Evolutionary conservation across 2,797 vertebrate species (phyloP), one percentile per base, ranked within the genome.

Genomic region (Myoxocephalus aenaeus): DNA sequence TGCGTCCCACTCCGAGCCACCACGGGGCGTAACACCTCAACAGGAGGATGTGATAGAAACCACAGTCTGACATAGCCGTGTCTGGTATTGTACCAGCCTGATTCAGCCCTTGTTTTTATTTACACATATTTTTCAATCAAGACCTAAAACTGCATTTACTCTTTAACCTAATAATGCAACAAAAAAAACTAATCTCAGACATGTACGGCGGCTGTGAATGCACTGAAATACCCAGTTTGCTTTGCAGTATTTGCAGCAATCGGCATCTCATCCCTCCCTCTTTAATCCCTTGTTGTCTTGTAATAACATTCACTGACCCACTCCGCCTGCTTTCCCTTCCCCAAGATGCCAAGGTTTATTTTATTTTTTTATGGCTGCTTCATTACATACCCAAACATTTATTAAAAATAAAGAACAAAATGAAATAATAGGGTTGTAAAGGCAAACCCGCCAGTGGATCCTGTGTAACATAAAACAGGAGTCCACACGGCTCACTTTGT

Each of bases 21-120:
- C n/a, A n/a, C n/a, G n/a, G n/a, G n/a, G n/a, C n/a, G n/a, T n/a
- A n/a, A n/a, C n/a, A n/a, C n/a, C n/a, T 62, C 79, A 76, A 80
- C 75, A 70, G 81, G 82, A 81, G 64, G 68, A 87, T 89, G 77
- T 80, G 84, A 91, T 75, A 75, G 63, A 86, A 89, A 86, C 77
- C 69, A 76, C 67, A 57, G 73, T 76, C 65, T 75, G 75, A 65
- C 59, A 57, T 79, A 87, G 68, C 77, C 65, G 40, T 70, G 27
- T 80, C 65, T 82, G 77, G 50, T 81, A 53, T 73, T 71, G 58
- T 73, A 75, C 29, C 7, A 1, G 15, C 67, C 34, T n/a, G 22
- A 83, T 74, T 85, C 80, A 81, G 57, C 74, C 58, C 57, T 44
- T 13, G 40, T 58, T 70, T 50, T 38, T 71, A 71, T 25, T 44